Evolutionary conservation across 2,797 vertebrate genomes (phyloP), one percentile per base, ranked within the genome.

Genomic region (Oreonectes daqikongensis): DNA sequence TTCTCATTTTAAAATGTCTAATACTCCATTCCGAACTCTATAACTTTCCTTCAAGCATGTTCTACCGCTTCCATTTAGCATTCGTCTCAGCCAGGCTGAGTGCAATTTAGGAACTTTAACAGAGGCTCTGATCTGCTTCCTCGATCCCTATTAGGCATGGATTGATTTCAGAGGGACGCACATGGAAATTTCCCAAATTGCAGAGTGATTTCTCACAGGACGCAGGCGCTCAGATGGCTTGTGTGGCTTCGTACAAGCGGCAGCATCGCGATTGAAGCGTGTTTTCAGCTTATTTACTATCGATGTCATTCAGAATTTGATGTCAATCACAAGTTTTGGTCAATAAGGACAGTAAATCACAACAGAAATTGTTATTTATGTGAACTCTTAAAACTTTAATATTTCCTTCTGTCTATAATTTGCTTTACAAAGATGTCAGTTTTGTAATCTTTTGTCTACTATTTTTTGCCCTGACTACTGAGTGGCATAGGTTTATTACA

Each of bases 81-180:
- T 84, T 81, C 69, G 20, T 77, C 77, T 77, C 77, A 74, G 80
- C 60, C 73, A 48, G 64, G 24, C 46, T 30, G 60, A 24, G 77
- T 77, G 82, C 70, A 81, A 75, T 84, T 84, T 79, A 70, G 79
- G 63, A 80, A 35, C 78, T 69, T 66, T 70, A 75, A 67, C 44
- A 53, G 46, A 66, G 50, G 64, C 69, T 81, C 69, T 81, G 76
- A 81, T 83, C 75, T 69, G 65, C 66, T 63, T 55, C 72, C 75
- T 70, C 28, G 73, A 67, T 73, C 61, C 79, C 82, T 42, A 53
- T 79, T 83, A 83, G 64, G 44, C 64, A 77, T 35, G 40, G 76
- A 79, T 40, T 83, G 77, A 77, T 77, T 77, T 77, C 73, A 77
- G 60, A 77, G 8, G 20, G 64, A 42, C 35, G 32, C 69, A 50